Evolutionary conservation across 1,140 invertebrate genomes (phyloP).

Genomic region (Aphaenogaster floridana): DNA sequence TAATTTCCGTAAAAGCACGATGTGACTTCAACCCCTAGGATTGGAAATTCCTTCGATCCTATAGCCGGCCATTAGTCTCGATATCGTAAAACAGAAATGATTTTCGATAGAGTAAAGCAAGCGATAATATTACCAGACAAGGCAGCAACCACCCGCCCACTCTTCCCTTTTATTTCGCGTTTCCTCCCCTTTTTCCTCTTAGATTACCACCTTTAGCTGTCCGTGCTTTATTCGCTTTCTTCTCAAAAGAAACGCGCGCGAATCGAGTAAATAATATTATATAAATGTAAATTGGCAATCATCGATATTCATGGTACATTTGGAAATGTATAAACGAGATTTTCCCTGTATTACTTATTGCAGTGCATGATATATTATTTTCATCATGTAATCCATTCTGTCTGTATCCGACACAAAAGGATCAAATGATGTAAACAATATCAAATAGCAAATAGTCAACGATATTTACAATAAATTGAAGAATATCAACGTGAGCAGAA

Average conservation of each 20-base stretch:
- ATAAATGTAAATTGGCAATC: slow-evolving; percentile 22
- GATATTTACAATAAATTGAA: slow-evolving; percentile 5
- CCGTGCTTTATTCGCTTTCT: neutral
- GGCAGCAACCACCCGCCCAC: neutral
- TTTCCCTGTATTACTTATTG: neutral
- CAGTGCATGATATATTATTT: neutral
- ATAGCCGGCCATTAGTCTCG: slow-evolving; percentile 34
- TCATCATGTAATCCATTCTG: neutral
- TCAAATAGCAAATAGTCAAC: neutral
- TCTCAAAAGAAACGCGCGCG: neutral
- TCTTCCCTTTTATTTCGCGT: neutral
- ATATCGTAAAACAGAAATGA: slow-evolving; percentile 45
- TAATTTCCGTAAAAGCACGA: slow-evolving; percentile 35
- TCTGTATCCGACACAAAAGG: neutral
- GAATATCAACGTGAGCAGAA: neutral
- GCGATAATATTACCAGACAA: slow-evolving; percentile 32
- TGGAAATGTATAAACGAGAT: neutral
- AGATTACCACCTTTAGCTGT: neutral
- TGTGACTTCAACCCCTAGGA: neutral
- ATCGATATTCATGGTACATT: neutral
- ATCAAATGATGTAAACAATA: neutral
- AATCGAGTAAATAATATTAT: slow-evolving; percentile 22
- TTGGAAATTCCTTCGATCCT: slow-evolving; percentile 2
- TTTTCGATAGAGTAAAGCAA: slow-evolving; percentile 44
- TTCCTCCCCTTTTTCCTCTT: neutral